phyloP scores from a whole-genome alignment of 2,113 vertebrate species.

The Mellivora capensis region DNA sequence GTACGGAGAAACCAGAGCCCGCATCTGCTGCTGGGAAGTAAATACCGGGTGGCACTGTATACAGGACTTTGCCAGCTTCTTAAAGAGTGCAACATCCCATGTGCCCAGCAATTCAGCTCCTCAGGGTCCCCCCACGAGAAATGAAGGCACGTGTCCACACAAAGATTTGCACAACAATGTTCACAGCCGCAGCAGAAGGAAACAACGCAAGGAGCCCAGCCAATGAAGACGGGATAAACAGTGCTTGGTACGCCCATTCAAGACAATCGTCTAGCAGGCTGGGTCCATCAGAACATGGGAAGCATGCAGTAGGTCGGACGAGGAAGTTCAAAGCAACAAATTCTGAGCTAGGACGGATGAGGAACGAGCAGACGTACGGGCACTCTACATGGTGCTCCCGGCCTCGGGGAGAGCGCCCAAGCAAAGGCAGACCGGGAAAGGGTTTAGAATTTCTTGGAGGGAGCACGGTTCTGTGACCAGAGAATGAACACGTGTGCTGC shows the following conservation, averaged over 20 bases:
- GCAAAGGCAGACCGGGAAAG: not conserved
- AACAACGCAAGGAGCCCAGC: not conserved
- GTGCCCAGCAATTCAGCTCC: not conserved
- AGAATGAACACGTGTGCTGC: not conserved
- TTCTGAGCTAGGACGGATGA: not conserved
- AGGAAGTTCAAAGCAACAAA: not conserved
- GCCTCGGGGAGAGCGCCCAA: not conserved
- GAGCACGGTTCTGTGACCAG: no score
- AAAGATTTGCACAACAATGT: not conserved
- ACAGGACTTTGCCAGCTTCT: no score
- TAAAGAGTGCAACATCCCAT: not conserved
- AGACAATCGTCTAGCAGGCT: accelerated
- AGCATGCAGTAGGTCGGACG: not conserved
- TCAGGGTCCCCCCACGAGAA: not conserved
- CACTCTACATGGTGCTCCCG: accelerated
- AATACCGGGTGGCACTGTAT: no score
- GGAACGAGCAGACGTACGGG: not conserved
- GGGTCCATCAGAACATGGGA: not conserved
- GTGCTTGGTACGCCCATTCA: accelerated
- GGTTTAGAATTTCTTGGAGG: not conserved
- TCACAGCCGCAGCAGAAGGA: no score
- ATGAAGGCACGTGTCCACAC: accelerated
- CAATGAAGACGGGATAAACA: accelerated
- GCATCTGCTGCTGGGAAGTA: not conserved
- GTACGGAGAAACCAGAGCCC: accelerated